phyloP scores from a whole-genome alignment of 2,888 invertebrate species.

The Anoncus sp. region DNA sequence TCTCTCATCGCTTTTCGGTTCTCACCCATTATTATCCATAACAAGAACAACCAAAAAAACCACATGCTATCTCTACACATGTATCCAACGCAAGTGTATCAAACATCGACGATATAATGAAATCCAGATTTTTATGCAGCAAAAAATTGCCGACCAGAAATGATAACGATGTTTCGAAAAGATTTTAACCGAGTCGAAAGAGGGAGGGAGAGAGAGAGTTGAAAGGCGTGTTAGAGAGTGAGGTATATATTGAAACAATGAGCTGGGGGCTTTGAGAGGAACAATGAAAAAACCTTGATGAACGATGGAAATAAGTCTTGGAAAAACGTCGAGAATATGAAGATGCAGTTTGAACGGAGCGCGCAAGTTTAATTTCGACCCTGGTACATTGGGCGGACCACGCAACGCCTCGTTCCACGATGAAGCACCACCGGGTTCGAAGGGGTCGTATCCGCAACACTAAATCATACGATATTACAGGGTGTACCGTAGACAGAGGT shows the following conservation, averaged over 20 bases:
- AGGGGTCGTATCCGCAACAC: conserved; percentile 77
- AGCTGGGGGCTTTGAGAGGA: not conserved
- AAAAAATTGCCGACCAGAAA: not conserved
- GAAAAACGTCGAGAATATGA: conserved; percentile 35
- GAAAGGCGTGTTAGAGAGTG: not conserved
- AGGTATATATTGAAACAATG: conserved; percentile 1
- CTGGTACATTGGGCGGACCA: conserved; percentile 61
- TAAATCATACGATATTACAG: conserved; percentile 82
- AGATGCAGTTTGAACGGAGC: conserved; percentile 61
- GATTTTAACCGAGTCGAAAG: conserved; percentile 8
- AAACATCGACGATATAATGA: no score
- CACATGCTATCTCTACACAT: not conserved
- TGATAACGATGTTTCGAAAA: conserved; percentile 8
- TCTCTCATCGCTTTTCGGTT: conserved; percentile 39
- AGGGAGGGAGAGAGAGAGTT: not conserved
- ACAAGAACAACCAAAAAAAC: conserved; percentile 26
- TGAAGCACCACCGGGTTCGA: conserved; percentile 73
- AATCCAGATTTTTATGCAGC: not conserved
- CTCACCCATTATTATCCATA: conserved; percentile 31
- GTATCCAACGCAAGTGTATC: no score
- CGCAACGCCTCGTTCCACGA: conserved; percentile 54
- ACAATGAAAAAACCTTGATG: conserved; percentile 26
- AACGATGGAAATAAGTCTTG: conserved; percentile 35
- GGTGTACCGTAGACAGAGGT: conserved; percentile 61
- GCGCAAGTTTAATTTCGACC: conserved; percentile 79